Percentiles rank a stretch among this genome's conserved stretches.
These are phyloP conservation scores for Ernsta delagoae DNA, from an alignment of 2,888 invertebrate species.

Conservation along the genomic window DNA sequence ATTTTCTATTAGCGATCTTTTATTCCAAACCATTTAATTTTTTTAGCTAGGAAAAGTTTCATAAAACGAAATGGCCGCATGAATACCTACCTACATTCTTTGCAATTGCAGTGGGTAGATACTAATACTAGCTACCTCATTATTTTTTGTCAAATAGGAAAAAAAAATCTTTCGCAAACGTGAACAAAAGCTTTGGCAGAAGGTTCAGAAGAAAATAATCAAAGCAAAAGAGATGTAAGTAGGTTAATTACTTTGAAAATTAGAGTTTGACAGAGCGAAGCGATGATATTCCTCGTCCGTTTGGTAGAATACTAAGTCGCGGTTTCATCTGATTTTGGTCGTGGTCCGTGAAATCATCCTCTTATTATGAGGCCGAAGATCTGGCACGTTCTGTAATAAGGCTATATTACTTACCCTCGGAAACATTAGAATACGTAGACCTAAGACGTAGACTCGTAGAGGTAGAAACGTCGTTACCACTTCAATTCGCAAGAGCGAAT, in stretches of 20 bases:
- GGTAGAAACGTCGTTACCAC: slow-evolving; percentile 12
- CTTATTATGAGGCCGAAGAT: slow-evolving; percentile 18
- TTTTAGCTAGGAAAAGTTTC: too few species aligned
- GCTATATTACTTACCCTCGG: slow-evolving; percentile 16
- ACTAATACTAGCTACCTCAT: too few species aligned
- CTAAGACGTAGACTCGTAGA: too few species aligned
- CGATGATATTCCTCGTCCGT: slow-evolving; percentile 36
- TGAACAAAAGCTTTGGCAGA: slow-evolving; percentile 32
- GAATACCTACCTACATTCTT: too few species aligned
- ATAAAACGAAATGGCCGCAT: too few species aligned
- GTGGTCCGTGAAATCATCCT: slow-evolving; percentile 30
- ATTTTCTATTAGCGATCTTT: too few species aligned
- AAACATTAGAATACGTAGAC: not conserved
- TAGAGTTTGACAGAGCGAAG: slow-evolving; percentile 38
- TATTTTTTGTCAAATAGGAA: too few species aligned
- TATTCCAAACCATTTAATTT: too few species aligned
- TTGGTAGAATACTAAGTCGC: slow-evolving; percentile 30
- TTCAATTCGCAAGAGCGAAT: not conserved
- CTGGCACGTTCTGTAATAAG: slow-evolving; percentile 33
- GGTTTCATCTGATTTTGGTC: slow-evolving; percentile 28
- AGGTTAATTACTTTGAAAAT: slow-evolving; percentile 38
- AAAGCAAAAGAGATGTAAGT: slow-evolving; percentile 33
- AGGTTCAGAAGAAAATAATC: slow-evolving; percentile 34
- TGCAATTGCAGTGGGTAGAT: too few species aligned
- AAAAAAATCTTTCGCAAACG: too few species aligned